These are phyloP conservation scores for Verasper variegatus DNA, from an alignment of 2,113 vertebrate genomes.

Conservation along the genomic window DNA sequence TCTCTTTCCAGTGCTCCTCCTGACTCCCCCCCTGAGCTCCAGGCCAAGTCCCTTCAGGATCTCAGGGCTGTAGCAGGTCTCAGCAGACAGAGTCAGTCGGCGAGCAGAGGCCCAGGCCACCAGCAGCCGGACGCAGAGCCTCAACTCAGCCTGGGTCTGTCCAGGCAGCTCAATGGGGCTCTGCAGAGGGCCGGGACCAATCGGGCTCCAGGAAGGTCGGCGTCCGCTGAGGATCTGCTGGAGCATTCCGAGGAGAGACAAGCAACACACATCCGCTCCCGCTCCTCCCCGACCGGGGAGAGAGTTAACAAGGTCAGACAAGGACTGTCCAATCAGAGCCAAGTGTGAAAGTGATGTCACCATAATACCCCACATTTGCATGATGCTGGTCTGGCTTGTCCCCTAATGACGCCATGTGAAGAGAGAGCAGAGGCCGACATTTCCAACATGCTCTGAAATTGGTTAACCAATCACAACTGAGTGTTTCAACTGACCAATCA, in stretches of 20 bases:
- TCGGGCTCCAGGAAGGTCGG: slow-evolving; percentile 83
- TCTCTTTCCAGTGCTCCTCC: slow-evolving; percentile 21
- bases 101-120: background rate
- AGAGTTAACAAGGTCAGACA: slow-evolving; percentile 83
- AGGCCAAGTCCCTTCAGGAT: background rate
- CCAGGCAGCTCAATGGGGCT: slow-evolving; percentile 57
- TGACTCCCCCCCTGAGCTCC: slow-evolving; percentile 19
- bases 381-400: too few relatives aligned
- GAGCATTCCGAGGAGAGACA: slow-evolving; percentile 78
- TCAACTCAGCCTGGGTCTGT: slow-evolving; percentile 4
- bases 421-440: too few relatives aligned
- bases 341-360: background rate
- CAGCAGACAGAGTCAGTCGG: slow-evolving; percentile 13
- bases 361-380: too few relatives aligned
- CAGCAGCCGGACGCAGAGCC: slow-evolving; percentile 4
- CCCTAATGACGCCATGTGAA: too few relatives aligned
- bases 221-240: slow-evolving; percentile 90
- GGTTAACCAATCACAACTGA: background rate
- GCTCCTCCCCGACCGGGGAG: slow-evolving; percentile 86
- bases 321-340: background rate
- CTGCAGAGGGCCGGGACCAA: slow-evolving; percentile 54
- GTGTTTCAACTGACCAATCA: background rate
- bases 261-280: slow-evolving; percentile 81
- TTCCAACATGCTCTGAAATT: background rate
- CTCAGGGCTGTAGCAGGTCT: slow-evolving; percentile 1